Conservation (phyloP, 2,888 invertebrate species). For the Dichetophora obliterata region DNA sequence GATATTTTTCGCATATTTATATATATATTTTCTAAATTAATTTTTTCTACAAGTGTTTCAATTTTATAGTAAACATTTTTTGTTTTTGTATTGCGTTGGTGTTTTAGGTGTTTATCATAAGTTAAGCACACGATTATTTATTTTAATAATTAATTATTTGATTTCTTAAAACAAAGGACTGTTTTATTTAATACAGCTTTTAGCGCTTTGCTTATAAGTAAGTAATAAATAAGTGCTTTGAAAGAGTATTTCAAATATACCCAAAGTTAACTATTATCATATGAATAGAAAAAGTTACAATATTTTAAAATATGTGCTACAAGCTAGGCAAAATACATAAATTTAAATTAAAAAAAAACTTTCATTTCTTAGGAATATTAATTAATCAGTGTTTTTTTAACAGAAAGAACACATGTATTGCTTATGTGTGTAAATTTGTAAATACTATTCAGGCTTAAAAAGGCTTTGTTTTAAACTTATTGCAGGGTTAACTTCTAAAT, state of each 20-base stretch:
- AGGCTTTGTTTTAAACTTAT: conserved; percentile 31
- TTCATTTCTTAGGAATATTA: background rate
- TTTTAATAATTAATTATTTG: conserved; percentile 6
- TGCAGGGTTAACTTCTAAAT: conserved; percentile 19
- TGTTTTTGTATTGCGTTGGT: conserved; percentile 12
- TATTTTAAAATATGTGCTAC: background rate
- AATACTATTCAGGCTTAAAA: conserved; percentile 31
- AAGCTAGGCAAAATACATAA: background rate
- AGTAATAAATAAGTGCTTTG: background rate
- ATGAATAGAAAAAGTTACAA: background rate
- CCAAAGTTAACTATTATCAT: background rate
- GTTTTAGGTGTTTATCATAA: conserved; percentile 1
- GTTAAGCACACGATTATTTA: background rate
- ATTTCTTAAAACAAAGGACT: background rate
- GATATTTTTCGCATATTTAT: conserved; percentile 20
- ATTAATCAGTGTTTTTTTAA: background rate
- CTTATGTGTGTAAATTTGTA: conserved; percentile 4
- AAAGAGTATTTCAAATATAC: background rate
- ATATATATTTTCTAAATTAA: conserved; percentile 18
- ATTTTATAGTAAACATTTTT: background rate
- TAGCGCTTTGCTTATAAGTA: background rate
- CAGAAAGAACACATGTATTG: background rate
- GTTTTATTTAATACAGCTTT: background rate
- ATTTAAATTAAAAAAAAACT: background rate
- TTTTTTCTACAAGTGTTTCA: conserved; percentile 27